Evolutionary conservation across 53 echinoderm and acorn worm genomes (phyloP).

Genomic region (Holothuria scabra): DNA sequence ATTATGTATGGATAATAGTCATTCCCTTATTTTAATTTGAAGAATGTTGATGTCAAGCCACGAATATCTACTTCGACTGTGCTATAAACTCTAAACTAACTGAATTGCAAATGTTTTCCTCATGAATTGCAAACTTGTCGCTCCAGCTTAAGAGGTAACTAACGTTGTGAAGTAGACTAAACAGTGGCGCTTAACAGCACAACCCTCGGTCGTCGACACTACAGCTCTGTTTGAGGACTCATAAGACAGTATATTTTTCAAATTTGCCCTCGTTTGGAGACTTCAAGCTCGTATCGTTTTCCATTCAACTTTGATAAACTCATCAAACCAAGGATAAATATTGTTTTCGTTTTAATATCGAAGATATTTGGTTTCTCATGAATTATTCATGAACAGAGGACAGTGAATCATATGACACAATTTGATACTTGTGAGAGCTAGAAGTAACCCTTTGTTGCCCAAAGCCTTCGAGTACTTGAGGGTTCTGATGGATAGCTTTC

Average conservation of each 20-base stretch:
- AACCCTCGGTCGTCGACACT: conserved; percentile 24
- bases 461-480: conserved; percentile 28
- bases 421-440: conserved; percentile 17
- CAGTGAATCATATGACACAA: conserved; percentile 20
- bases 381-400: conserved; percentile 38
- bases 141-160: no score
- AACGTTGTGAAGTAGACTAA: no score
- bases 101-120: no score
- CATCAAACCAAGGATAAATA: conserved; percentile 38
- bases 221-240: background rate
- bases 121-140: no score
- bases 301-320: conserved; percentile 12
- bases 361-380: conserved; percentile 30
- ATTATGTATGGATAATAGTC: no score
- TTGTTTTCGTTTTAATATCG: conserved; percentile 32
- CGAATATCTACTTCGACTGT: no score
- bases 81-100: no score
- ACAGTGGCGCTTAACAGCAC: no score
- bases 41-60: no score
- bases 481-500: conserved; percentile 24
- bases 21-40: no score
- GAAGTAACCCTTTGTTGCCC: conserved; percentile 6
- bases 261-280: conserved; percentile 41
- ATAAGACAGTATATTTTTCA: conserved; percentile 7
- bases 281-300: conserved; percentile 3